Evolutionary conservation across 2,888 invertebrate genomes (phyloP), one percentile per base, ranked within the genome.

Genomic region (Halictus ligatus): DNA sequence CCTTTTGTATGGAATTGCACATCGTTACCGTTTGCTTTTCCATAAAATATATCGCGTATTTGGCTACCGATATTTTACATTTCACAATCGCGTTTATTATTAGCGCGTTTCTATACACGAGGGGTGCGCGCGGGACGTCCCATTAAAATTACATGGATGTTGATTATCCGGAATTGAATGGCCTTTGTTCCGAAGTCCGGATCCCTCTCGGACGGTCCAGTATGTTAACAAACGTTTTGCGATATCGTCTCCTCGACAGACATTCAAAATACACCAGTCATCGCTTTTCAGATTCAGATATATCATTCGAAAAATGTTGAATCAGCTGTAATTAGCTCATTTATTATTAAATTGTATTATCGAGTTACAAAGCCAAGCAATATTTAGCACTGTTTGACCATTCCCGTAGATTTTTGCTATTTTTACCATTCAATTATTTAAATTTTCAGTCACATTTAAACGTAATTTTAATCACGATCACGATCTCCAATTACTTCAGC

Each of bases 81-180:
- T 40, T 77, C 48, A 25, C 50, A n/a, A 12, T n/a, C 12, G 48
- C 48, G 12, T 50, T 54, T 78, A 40, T 78, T 78, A 71, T 54
- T 54, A 35, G 10, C 25, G 8, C 25, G 15, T 48, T 54, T 18
- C 40, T 2, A n/a, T 67, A 48, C 48, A 10, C 2, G 54, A 15
- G 13, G 35, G 35, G 35, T 35, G 35, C 5, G 35, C 25, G 46
- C 15, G 25, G 0, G 7, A 5, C 29, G 29, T 35, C 35, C 29
- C 18, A 35, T 67, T 35, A 69, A 69, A 35, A 35, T 69, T 69
- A 40, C 40, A 21, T 10, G 12, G 40, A 18, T 40, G 29, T 67
- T 67, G 67, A 67, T 69, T 10, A 40, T 69, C 6, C 21, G 69
- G 43, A n/a, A 43, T 69, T 69, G 10, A 67, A 67, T n/a, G 43